Evolutionary conservation across 92 coral and sea anemone species (phyloP), one percentile per base, ranked within the genome.

Genomic region (Siderastrea radians): DNA sequence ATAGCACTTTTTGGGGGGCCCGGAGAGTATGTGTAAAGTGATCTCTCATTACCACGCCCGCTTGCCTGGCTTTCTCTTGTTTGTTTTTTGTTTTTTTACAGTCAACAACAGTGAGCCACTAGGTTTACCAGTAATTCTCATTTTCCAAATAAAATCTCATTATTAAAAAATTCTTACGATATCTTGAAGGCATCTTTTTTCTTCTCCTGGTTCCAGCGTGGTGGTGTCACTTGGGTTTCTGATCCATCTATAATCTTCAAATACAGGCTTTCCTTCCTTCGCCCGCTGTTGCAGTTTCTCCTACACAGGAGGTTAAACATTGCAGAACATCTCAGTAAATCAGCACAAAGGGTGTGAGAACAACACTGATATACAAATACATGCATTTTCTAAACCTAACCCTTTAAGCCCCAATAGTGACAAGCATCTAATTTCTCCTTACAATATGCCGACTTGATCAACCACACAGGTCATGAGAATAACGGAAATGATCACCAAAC

Each of bases 221-320:
- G 88, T 76, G 17, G 89, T 90, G 71, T 95, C 96, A n/a, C 96
- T 89, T 4, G 94, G 96, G 73, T 95, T 95, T 82, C 98, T 73
- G 62, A 95, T 95, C 76, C 98, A 95, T 51, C 98, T 80, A 74
- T 93, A 93, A 72, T 95, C 98, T 67, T 95, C 98, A 85, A 95
- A 95, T 50, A 95, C 96, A 49, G 98, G 98, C 77, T 93, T 90
- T 15, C 94, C 95, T 61, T 95, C 94, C 59, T 88, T 87, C 0
- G 98, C 98, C 48, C 98, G 86, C 85, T 95, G 79, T 59, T 95
- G 98, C 9, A 95, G 98, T 58, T 95, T 93, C 54, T 95, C 98
- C 98, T 93, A 75, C 6, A 19, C 5, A 53, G 12, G 64, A 5
- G 51, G 10, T 5, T 3, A 52, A 59, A 7, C 11, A 43, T 1